Evolutionary conservation across 2,113 vertebrate genomes (phyloP), one percentile per base, ranked within the genome.

Genomic region (Prolemur simus): DNA sequence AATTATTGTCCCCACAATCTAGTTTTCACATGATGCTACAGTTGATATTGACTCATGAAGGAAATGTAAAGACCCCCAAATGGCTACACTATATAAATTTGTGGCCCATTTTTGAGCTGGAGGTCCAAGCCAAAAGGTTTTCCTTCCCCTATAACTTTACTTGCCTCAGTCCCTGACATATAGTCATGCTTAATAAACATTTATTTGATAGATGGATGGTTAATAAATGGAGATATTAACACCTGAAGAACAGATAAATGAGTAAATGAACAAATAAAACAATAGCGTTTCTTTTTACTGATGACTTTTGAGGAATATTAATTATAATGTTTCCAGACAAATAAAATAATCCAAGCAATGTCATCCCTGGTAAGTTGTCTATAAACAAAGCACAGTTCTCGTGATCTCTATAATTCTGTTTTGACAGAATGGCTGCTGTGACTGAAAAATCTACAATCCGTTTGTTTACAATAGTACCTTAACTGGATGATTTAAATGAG

Each of bases 391-490:
- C 91, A 60, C 60, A 89, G 83, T 78, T 94, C 32, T 87, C 49
- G 34, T 25, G 78, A 87, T 93, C 97, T 91, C 93, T 96, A 20
- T 95, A 97, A 98, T 97, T 96, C 76, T 98, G 91, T 97, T 97
- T 97, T 98, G 98, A 98, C 97, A 97, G 97, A 94, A 97, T 91
- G 45, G 86, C 37, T 97, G 89, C 73, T 47, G 4, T 94, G 95
- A 95, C 93, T 97, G 83, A 95, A 93, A 87, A 96, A 93, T 91
- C 94, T 97, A 92, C 80, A 82, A 96, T 98, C 96, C 87, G 86
- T 98, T 98, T 98, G 97, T 98, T 98, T 98, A 97, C 92, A 93
- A 93, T 83, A 88, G 60, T 97, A 96, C 66, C 94, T 96, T 98
- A 98, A 97, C 97, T 97, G 88, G 76, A 2, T 71, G 68, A 93